These are phyloP conservation scores for Malacoctenus gilli DNA, from an alignment of 2,797 vertebrate species.

Conservation along the genomic window DNA sequence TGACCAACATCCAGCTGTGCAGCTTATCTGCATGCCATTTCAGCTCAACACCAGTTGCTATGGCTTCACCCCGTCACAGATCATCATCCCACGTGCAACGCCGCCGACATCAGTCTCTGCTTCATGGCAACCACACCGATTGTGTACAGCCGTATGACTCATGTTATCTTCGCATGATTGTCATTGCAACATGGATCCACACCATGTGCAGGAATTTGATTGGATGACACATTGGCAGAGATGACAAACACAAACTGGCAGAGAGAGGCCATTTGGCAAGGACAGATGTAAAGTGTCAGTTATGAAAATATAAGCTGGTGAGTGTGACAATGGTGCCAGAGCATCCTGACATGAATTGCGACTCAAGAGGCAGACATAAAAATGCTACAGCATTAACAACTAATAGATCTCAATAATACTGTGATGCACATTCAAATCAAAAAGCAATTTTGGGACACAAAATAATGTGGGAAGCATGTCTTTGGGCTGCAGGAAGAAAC, in stretches of 20 bases:
- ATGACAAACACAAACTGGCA: background rate
- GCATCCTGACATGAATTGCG: too few species aligned
- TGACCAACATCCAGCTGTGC: background rate
- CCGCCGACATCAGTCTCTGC: constrained; percentile 25
- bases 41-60: constrained; percentile 57
- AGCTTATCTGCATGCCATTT: constrained; percentile 30
- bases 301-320: background rate
- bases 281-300: constrained; percentile 18
- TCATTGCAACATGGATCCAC: background rate
- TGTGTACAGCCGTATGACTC: constrained; percentile 39
- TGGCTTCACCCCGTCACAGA: constrained; percentile 49
- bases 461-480: too few species aligned
- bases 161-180: constrained; percentile 21
- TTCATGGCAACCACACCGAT: constrained; percentile 31
- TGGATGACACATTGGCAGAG: constrained; percentile 9
- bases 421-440: too few species aligned
- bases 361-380: too few species aligned
- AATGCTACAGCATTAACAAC: background rate
- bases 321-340: too few species aligned
- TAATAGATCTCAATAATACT: too few species aligned
- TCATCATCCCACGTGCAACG: constrained; percentile 21
- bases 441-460: too few species aligned
- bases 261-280: constrained; percentile 2
- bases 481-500: too few species aligned
- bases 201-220: constrained; percentile 7